phyloP scores from a whole-genome alignment of 1,140 invertebrate genomes.

The Anastatus disparis region DNA sequence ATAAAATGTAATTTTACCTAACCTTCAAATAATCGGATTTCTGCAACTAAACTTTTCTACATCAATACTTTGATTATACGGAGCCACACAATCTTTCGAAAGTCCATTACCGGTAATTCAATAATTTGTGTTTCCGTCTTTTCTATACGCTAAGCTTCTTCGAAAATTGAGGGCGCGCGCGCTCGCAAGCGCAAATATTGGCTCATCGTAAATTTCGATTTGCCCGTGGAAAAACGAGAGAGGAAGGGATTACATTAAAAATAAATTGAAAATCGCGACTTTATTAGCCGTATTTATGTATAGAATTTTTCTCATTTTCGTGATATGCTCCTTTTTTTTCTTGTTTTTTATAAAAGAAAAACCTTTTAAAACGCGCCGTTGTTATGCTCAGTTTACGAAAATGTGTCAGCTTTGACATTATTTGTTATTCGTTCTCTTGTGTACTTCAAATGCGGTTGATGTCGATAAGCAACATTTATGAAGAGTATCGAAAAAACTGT shows the following conservation, averaged over 20 bases:
- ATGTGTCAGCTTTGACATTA: constrained; percentile 22
- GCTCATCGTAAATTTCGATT: constrained; percentile 26
- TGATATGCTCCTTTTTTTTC: too few species aligned
- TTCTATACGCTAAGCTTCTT: neutral
- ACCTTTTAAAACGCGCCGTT: neutral
- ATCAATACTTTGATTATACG: too few species aligned
- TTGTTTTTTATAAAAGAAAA: neutral
- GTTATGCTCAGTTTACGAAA: neutral
- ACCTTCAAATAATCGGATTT: too few species aligned
- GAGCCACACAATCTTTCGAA: too few species aligned
- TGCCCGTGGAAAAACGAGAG: neutral
- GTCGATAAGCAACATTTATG: constrained; percentile 5
- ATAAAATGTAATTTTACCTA: too few species aligned
- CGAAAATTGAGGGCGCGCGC: neutral
- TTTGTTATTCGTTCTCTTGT: neutral
- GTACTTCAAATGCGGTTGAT: neutral
- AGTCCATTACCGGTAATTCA: neutral
- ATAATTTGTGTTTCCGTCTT: neutral
- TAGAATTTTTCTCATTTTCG: too few species aligned
- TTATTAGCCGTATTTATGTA: neutral
- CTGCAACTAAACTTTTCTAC: too few species aligned
- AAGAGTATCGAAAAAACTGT: neutral
- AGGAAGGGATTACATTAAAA: neutral
- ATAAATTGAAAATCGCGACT: constrained; percentile 24
- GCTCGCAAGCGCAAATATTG: neutral